phyloP scores from a whole-genome alignment of 1,140 invertebrate species.

The Scaptomyza pallida region DNA sequence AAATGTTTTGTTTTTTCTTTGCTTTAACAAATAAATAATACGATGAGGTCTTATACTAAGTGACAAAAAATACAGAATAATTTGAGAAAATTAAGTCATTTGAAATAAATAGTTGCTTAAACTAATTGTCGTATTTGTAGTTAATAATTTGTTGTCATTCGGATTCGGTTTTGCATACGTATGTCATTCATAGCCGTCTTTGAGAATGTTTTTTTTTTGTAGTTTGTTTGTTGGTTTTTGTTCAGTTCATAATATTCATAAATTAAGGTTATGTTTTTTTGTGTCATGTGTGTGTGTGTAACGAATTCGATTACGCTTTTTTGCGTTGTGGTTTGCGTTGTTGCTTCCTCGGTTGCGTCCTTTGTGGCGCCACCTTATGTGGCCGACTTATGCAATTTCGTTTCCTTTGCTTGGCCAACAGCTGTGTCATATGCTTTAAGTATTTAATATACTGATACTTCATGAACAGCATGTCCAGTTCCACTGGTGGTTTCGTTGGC shows the following conservation, averaged over 20 bases:
- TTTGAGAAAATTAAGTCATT: not conserved
- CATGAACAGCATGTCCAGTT: slow-evolving; percentile 43
- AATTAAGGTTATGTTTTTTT: slow-evolving; percentile 4
- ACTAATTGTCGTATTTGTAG: not conserved
- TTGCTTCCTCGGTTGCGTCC: not conserved
- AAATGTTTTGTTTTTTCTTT: slow-evolving; percentile 30
- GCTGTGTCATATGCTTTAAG: slow-evolving; percentile 39
- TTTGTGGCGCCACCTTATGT: too few species aligned
- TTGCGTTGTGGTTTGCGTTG: not conserved
- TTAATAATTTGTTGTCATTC: slow-evolving; percentile 11
- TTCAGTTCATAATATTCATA: slow-evolving; percentile 14
- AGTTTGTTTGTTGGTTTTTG: not conserved
- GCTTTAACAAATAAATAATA: slow-evolving; percentile 72
- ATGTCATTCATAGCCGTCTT: slow-evolving; percentile 34
- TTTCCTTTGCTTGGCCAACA: slow-evolving; percentile 29
- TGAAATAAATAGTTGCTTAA: too few species aligned
- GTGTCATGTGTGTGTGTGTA: too few species aligned
- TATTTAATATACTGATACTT: slow-evolving; percentile 57
- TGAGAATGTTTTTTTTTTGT: slow-evolving; percentile 18
- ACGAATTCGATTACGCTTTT: too few species aligned
- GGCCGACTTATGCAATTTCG: slow-evolving; percentile 7
- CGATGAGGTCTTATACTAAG: slow-evolving; percentile 24
- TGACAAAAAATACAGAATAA: slow-evolving; percentile 10
- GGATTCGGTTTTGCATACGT: slow-evolving; percentile 18
- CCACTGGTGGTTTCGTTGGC: slow-evolving; percentile 4